Evolutionary conservation across 2,797 vertebrate species (phyloP).

Genomic region (Phoxinus dragarum): DNA sequence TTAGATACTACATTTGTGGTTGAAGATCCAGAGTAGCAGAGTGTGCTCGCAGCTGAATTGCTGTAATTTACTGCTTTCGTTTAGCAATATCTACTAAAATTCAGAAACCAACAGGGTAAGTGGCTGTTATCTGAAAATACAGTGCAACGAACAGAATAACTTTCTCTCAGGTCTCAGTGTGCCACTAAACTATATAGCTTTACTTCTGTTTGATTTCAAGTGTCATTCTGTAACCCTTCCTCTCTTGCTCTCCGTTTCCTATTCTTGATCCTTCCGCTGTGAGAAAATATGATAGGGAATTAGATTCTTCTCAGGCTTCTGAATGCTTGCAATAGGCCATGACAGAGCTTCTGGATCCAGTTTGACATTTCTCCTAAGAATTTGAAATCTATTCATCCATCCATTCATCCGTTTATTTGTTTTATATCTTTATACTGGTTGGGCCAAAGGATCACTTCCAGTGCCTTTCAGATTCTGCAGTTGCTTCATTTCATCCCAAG

Average conservation of each 20-base stretch:
- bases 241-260: background rate
- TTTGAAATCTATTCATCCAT: constrained; percentile 3
- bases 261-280: background rate
- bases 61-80: constrained; percentile 51
- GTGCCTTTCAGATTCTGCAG: constrained; percentile 10
- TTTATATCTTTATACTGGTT: background rate
- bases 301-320: constrained; percentile 15
- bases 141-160: constrained; percentile 40
- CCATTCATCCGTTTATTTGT: constrained; percentile 26
- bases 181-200: constrained; percentile 11
- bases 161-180: constrained; percentile 4
- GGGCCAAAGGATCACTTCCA: background rate
- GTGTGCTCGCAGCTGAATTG: constrained; percentile 38
- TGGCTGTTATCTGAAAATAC: constrained; percentile 37
- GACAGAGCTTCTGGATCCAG: constrained; percentile 1
- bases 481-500: constrained; percentile 1
- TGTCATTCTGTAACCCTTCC: background rate
- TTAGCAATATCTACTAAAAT: constrained; percentile 38
- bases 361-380: constrained; percentile 3
- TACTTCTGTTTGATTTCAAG: constrained; percentile 8
- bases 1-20: constrained; percentile 34
- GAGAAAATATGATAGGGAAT: constrained; percentile 27
- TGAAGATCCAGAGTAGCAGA: constrained; percentile 24
- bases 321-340: background rate
- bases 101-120: constrained; percentile 43